Evolutionary conservation across 2,888 invertebrate species (phyloP), one percentile per base, ranked within the genome.

Genomic region (Platerodrilus igneus): DNA sequence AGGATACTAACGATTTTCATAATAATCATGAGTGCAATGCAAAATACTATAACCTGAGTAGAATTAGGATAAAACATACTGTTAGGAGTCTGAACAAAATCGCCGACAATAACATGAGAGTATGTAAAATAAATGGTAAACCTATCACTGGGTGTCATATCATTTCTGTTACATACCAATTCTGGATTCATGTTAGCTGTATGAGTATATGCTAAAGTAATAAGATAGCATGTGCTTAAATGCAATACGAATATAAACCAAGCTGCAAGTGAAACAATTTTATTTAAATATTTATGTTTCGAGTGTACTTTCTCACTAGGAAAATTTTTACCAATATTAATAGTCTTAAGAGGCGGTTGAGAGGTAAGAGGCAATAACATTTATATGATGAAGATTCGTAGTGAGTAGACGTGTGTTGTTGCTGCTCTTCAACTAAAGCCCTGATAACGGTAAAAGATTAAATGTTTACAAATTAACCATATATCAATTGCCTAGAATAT

Each of bases 341-440:
- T 13, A 48, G 18, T 2, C 50, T 26, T 6, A 45, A 18, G 2
- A 35, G 11, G 18, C 46, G 35, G 11, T 48, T 48, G n/a, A 40
- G 4, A 11, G 48, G 21, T n/a, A 41, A 29, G 3, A 36, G 13
- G 8, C 28, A 23, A 21, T 39, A 16, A 8, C 30, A n/a, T n/a
- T n/a, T n/a, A n/a, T n/a, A n/a, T n/a, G n/a, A n/a, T n/a, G n/a
- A n/a, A n/a, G n/a, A n/a, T n/a, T n/a, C n/a, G n/a, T n/a, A n/a
- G n/a, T n/a, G n/a, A n/a, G n/a, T n/a, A n/a, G n/a, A n/a, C n/a
- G n/a, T n/a, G n/a, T n/a, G n/a, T n/a, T n/a, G n/a, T n/a, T n/a
- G n/a, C n/a, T n/a, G n/a, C n/a, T n/a, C n/a, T n/a, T n/a, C n/a
- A n/a, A n/a, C n/a, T n/a, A n/a, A n/a, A n/a, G n/a, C n/a, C n/a